Percentiles rank a stretch among this genome's conserved stretches.
Evolutionary conservation across 2,797 vertebrate genomes (phyloP).

Genomic region (Spatula clypeata): DNA sequence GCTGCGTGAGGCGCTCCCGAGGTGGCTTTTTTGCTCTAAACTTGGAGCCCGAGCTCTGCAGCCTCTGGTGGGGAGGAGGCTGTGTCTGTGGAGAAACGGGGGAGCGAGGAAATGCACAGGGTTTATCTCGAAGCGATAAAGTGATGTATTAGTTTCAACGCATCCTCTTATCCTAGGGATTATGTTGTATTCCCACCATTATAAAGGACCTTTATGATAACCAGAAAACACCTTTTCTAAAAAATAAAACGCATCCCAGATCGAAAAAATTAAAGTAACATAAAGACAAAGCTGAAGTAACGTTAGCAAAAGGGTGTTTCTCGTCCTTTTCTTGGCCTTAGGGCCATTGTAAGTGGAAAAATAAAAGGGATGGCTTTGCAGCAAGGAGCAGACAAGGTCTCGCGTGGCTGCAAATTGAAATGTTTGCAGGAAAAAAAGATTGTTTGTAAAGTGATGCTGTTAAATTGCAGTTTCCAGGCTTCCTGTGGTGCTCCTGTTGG

Average conservation of each 20-base stretch:
- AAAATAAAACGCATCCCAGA: neutral
- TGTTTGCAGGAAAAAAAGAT: neutral
- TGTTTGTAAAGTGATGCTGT: neutral
- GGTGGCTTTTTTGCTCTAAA: neutral
- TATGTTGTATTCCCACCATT: fast-evolving
- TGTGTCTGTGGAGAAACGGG: neutral
- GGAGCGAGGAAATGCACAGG: neutral
- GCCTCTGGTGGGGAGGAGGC: neutral
- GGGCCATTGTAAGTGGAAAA: neutral
- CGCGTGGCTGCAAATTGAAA: neutral
- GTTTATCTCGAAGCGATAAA: neutral
- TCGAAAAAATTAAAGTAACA: neutral
- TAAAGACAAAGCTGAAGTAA: neutral
- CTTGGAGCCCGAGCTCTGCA: neutral
- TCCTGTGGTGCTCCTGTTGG: neutral
- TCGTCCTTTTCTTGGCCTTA: neutral
- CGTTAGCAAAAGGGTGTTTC: neutral
- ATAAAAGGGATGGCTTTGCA: neutral
- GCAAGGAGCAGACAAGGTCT: neutral
- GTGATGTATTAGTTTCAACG: neutral
- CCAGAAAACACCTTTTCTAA: neutral
- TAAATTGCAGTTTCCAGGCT: neutral
- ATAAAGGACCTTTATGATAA: neutral
- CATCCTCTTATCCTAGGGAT: neutral
- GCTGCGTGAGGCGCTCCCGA: neutral